These are phyloP conservation scores for Anagrus nilaparvatae DNA, from an alignment of 1,140 invertebrate species.

Conservation along the genomic window DNA sequence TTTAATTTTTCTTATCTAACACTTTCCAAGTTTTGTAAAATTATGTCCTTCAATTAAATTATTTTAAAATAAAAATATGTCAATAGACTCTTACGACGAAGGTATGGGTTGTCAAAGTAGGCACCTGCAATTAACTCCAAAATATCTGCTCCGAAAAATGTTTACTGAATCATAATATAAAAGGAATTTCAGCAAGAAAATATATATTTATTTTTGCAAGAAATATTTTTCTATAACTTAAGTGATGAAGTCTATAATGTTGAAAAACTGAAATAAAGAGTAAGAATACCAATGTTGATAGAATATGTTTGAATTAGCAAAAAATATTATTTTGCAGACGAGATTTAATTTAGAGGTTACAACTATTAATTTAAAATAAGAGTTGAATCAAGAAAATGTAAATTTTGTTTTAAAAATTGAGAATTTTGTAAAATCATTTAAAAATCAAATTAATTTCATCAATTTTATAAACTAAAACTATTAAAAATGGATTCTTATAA, in stretches of 20 bases:
- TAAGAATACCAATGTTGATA: too few relatives aligned
- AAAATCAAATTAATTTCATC: background rate
- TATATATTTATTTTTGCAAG: too few relatives aligned
- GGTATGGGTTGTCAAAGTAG: background rate
- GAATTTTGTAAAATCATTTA: background rate
- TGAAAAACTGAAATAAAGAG: too few relatives aligned
- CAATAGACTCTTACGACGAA: background rate
- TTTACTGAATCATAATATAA: too few relatives aligned
- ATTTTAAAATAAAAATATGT: background rate
- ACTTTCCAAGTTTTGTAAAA: background rate
- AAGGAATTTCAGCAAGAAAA: too few relatives aligned
- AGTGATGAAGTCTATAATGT: too few relatives aligned
- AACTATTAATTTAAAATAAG: background rate
- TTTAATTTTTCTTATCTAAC: background rate
- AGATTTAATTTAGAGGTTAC: background rate
- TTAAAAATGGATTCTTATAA: constrained; percentile 6
- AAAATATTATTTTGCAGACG: background rate
- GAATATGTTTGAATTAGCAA: background rate
- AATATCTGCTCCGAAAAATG: too few relatives aligned
- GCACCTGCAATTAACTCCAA: background rate
- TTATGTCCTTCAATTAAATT: background rate
- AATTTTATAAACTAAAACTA: background rate
- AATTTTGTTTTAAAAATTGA: background rate
- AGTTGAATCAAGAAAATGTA: background rate
- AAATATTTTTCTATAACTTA: too few relatives aligned